Evolutionary conservation across 2,113 vertebrate species (phyloP), one percentile per base, ranked within the genome.

Genomic region (Actinemys pallida): DNA sequence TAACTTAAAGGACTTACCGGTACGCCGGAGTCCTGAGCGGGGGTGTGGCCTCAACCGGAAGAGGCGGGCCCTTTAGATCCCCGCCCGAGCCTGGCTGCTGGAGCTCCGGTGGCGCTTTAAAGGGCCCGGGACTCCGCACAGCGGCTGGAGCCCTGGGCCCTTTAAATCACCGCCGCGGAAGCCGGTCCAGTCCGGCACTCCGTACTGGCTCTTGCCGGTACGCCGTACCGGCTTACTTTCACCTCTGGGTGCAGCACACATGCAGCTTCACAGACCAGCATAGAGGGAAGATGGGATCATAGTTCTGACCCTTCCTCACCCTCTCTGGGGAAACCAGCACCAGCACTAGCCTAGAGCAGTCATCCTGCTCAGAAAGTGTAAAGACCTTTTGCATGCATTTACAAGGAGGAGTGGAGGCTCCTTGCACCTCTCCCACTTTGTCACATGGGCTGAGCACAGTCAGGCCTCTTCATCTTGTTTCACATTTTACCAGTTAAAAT

Each of bases 231-330:
- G 45, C 45, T 47, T 47, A 47, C 45, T 47, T 47, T 47, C 45
- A 47, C 45, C 45, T 47, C 45, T 0, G 20, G 8, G 25, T 27
- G 29, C 29, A 83, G 81, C 1, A 0, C 1, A 10, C 2, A 24
- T 3, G 49, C 49, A n/a, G 20, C 27, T 42, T 50, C 76, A 35
- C 50, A 88, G 81, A 80, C 14, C 27, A 80, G 47, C 8, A 16
- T 9, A 50, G 84, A 52, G 19, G 39, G 45, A 24, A 31, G 49
- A 76, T 87, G 80, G 57, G 42, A n/a, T 50, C 79, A 45, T 42
- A 20, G 11, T 19, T 83, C 93, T 10, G 59, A 56, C 0, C 0
- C 75, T 8, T 81, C 10, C 42, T 14, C 11, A 53, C 20, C 20
- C 47, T n/a, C 57, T 20, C 62, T 4, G 49, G 49, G 39, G 22